Evolutionary conservation across 1,140 invertebrate genomes (phyloP).

Genomic region (Macrocentrus cingulum): DNA sequence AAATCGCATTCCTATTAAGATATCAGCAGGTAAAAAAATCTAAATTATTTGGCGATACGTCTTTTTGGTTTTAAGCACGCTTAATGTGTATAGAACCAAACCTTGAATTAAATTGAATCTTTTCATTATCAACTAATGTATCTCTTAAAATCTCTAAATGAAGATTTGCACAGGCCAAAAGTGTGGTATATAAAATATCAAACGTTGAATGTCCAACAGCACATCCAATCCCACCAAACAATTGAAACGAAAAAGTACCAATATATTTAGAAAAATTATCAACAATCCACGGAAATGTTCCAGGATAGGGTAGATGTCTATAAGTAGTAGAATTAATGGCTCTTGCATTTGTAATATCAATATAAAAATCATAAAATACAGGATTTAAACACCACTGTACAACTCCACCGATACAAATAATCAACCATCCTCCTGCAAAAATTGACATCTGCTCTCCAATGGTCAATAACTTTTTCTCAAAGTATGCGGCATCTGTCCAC

Average conservation of each 20-base stretch:
- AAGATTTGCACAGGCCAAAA: conserved; percentile 29
- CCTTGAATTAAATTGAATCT: background rate
- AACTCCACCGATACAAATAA: conserved; percentile 26
- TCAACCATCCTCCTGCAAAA: conserved; percentile 15
- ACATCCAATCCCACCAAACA: conserved; percentile 26
- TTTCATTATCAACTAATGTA: conserved; percentile 8
- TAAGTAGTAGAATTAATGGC: conserved; percentile 7
- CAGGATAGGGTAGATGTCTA: conserved; percentile 30
- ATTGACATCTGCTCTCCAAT: background rate
- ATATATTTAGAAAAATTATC: conserved; percentile 22
- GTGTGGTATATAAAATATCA: conserved; percentile 30
- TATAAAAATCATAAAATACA: conserved; percentile 18
- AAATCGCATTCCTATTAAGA: no score
- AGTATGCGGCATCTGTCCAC: background rate
- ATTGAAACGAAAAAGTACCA: conserved; percentile 28
- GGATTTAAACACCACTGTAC: conserved; percentile 37
- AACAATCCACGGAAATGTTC: conserved; percentile 30
- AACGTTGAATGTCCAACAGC: conserved; percentile 26
- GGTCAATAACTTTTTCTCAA: background rate
- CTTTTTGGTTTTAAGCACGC: background rate
- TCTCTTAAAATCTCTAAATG: conserved; percentile 32
- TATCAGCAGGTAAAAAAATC: background rate
- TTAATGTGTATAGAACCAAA: background rate
- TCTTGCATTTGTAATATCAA: conserved; percentile 11
- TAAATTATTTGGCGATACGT: background rate